Evolutionary conservation across 2,113 vertebrate species (phyloP).

Genomic region (Atherinomorus stipes): DNA sequence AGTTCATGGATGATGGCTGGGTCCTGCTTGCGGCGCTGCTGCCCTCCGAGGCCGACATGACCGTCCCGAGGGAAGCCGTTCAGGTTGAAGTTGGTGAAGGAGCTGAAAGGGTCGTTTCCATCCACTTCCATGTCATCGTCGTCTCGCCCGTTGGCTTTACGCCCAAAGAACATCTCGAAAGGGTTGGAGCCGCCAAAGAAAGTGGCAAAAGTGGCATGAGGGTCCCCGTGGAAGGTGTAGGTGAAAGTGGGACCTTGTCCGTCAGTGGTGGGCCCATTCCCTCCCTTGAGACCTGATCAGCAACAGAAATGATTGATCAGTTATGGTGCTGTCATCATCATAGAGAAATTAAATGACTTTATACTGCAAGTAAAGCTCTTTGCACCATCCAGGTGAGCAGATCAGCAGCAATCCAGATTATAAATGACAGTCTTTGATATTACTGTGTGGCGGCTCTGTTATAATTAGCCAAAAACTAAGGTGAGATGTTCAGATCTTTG

Average conservation of each 20-base stretch:
- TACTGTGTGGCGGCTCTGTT: no score
- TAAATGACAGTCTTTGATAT: no score
- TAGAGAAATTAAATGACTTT: neutral
- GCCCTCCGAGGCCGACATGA: constrained; percentile 87
- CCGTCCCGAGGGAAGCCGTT: constrained; percentile 96
- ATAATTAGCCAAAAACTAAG: neutral
- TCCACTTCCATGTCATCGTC: constrained; percentile 98
- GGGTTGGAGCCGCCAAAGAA: constrained; percentile 98
- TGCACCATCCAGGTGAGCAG: neutral
- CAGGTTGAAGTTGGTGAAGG: constrained; percentile 93
- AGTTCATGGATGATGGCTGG: constrained; percentile 96
- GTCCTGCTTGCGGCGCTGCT: constrained; percentile 92
- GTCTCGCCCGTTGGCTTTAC: constrained; percentile 90
- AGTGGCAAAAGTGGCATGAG: constrained; percentile 96
- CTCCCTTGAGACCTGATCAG: constrained; percentile 92
- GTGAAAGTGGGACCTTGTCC: constrained; percentile 93
- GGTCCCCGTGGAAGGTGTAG: constrained; percentile 97
- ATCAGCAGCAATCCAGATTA: neutral
- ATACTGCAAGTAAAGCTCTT: neutral
- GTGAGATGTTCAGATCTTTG: no score
- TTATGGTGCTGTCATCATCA: neutral
- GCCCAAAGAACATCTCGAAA: constrained; percentile 98
- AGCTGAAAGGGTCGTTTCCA: constrained; percentile 90
- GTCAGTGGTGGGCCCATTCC: constrained; percentile 87
- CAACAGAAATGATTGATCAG: constrained; percentile 16